Percentiles rank a stretch among this genome's conserved stretches.
Conservation (phyloP, 2,888 invertebrate genomes). For the Xestia ashworthii region DNA sequence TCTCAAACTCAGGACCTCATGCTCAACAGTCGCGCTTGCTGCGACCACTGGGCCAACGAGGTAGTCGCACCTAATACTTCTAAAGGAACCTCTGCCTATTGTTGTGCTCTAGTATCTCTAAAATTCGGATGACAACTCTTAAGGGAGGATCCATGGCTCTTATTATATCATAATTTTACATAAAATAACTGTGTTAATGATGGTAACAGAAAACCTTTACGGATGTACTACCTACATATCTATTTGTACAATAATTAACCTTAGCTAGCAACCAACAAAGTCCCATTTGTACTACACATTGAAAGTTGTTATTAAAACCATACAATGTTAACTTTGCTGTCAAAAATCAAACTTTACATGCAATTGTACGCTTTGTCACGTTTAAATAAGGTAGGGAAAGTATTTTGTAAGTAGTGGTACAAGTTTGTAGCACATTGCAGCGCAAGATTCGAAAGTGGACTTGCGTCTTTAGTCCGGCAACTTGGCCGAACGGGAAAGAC, state of each 20-base stretch:
- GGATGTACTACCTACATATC: constrained; percentile 65
- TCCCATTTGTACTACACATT: constrained; percentile 24
- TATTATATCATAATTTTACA: constrained; percentile 63
- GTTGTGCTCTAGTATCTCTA: neutral
- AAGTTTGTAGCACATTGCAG: constrained; percentile 53
- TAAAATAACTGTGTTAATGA: constrained; percentile 59
- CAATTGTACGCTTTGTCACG: constrained; percentile 5
- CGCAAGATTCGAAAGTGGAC: constrained; percentile 84
- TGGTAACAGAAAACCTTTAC: constrained; percentile 60
- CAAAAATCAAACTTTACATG: neutral
- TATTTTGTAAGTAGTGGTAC: constrained; percentile 10
- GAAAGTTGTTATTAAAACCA: constrained; percentile 63
- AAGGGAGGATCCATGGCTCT: constrained; percentile 19
- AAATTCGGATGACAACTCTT: neutral
- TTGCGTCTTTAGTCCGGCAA: constrained; percentile 74
- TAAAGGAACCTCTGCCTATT: neutral
- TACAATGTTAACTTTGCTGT: constrained; percentile 14
- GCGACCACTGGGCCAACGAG: neutral
- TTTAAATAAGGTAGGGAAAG: constrained; percentile 51
- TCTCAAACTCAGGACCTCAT: neutral
- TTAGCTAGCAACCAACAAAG: constrained; percentile 25
- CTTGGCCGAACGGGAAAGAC: constrained; percentile 70
- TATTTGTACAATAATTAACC: constrained; percentile 35
- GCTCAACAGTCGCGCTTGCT: too few species aligned
- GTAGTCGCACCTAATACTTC: neutral